Base-by-base conservation (phyloP, 2,888 invertebrate genomes). In the Hypercompe scribonia region DNA sequence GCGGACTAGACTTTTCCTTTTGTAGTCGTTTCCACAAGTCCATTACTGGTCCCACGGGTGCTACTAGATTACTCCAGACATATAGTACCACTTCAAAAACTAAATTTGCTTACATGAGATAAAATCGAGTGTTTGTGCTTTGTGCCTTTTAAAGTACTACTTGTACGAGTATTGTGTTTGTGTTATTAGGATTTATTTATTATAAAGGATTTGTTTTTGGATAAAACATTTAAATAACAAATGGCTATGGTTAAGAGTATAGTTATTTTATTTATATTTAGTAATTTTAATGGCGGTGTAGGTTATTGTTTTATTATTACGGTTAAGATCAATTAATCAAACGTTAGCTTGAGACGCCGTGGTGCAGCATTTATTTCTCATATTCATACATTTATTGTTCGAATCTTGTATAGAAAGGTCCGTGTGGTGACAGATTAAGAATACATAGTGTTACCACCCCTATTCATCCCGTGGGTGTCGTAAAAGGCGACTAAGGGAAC, bases 1-100 rank as follows among this genome's bases (percentile, higher is more conserved):
- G 90, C 85, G 88, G 90, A 83, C 88, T 89, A 90, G 88, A 90
- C 88, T 90, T 90, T 89, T 91, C 90, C 90, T 92, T 94, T 91
- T 91, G 87, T 87, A 89, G 88, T 87, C 89, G 90, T 90, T 91
- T 91, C 90, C 90, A 88, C 91, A 88, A 87, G 89, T 87, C 92
- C 92, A 91, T 93, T 93, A 94, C 87, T 80, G 89, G 85, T 88
- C 94, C 90, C 94, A 63, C 76, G 91, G 90, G 94, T 78, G 88
- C 85, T 81, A 80, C 84, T 84, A 84, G 85, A 86, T 90, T 89
- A 88, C 87, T 73, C 86, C 88, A 87, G 89, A 90, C 90, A 90
- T 87, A 87, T 87, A 87, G 81, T 81, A 81, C 82, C 89, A 87
- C 83, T 86, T 86, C 80, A 83, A 83, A 75, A 87, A 89, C 86